Evolutionary conservation across 2,888 invertebrate species (phyloP).

Genomic region (Danaus chrysippus): DNA sequence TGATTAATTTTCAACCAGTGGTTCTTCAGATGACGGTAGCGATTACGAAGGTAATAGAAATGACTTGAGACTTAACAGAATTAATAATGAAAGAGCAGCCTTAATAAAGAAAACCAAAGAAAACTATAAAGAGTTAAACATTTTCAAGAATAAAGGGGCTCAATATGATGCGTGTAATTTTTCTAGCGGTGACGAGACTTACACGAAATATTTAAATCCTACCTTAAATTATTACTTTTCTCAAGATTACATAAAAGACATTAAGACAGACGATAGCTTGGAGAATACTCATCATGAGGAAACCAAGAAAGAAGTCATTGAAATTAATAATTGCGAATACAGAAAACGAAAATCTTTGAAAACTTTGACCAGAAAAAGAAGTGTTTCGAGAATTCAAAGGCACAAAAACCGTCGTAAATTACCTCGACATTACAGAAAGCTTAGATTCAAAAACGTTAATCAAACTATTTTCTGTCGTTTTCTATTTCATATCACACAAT

Average conservation of each 20-base stretch:
- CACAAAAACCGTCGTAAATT: too few species aligned
- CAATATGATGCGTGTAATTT: constrained; percentile 8
- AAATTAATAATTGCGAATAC: too few species aligned
- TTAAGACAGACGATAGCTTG: too few species aligned
- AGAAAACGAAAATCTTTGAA: too few species aligned
- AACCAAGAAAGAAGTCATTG: too few species aligned
- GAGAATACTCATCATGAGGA: too few species aligned
- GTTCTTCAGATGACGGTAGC: constrained; percentile 50
- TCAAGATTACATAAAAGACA: neutral
- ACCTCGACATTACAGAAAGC: too few species aligned
- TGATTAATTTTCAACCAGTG: constrained; percentile 17
- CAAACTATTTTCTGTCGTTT: neutral
- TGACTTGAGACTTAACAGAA: constrained; percentile 8
- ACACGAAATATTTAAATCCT: neutral
- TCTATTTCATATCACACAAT: neutral
- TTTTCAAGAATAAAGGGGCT: neutral
- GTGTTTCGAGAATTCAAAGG: too few species aligned
- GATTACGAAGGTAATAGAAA: constrained; percentile 31
- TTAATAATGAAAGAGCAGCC: constrained; percentile 11
- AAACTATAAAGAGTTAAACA: constrained; percentile 4
- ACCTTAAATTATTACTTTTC: too few species aligned
- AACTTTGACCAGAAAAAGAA: too few species aligned
- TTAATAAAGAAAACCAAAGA: constrained; percentile 18
- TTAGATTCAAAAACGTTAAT: neutral
- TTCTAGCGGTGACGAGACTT: neutral